These are phyloP conservation scores for Nixonia krombeini DNA, from an alignment of 1,140 invertebrate genomes.

Conservation along the genomic window DNA sequence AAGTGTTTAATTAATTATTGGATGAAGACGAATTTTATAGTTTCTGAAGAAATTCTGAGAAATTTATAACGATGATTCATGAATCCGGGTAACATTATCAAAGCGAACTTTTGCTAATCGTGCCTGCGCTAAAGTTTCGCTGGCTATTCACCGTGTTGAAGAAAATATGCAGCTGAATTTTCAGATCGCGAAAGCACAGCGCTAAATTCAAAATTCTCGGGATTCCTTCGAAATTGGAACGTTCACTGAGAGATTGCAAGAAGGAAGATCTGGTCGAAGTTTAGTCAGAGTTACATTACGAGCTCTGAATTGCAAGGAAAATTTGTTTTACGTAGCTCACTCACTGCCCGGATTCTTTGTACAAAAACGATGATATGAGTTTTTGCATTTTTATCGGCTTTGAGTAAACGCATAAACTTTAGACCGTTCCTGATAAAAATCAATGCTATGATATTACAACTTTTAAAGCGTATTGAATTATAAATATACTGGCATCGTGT, in stretches of 20 bases:
- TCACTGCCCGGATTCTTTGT: conserved; percentile 18
- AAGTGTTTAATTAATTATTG: too few species aligned
- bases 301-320: conserved; percentile 47
- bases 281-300: conserved; percentile 48
- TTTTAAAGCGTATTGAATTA: too few species aligned
- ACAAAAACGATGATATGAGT: conserved; percentile 23
- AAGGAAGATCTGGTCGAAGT: conserved; percentile 43
- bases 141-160: conserved; percentile 44
- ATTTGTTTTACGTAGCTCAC: conserved; percentile 47
- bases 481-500: too few species aligned
- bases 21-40: not conserved
- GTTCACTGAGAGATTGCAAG: conserved; percentile 44
- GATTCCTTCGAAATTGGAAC: conserved; percentile 61
- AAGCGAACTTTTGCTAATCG: conserved; percentile 53
- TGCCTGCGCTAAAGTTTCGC: conserved; percentile 46
- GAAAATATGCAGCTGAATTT: conserved; percentile 57
- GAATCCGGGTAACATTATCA: conserved; percentile 49
- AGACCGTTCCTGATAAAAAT: too few species aligned
- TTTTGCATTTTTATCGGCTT: conserved; percentile 6
- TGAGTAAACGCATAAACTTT: too few species aligned
- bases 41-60: conserved; percentile 34
- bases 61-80: conserved; percentile 49
- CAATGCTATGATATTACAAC: too few species aligned
- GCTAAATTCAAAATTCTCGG: conserved; percentile 61
- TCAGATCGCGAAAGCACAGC: conserved; percentile 55